Conservation (phyloP, 2,888 invertebrate species). For the Halictus quadricinctus region DNA sequence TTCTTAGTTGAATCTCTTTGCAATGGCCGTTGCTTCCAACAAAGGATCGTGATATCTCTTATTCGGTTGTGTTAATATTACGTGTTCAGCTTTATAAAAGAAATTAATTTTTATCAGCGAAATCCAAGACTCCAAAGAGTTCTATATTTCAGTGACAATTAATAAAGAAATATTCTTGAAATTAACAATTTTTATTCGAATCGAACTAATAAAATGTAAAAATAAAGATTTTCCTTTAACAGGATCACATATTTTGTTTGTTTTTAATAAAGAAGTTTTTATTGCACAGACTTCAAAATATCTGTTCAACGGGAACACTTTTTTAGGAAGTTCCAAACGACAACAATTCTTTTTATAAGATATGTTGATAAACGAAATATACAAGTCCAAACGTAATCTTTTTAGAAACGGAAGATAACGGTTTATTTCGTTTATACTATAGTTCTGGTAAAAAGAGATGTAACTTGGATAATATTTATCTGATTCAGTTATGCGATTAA, state of each 20-base stretch:
- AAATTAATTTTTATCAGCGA: not conserved
- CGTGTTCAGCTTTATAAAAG: not conserved
- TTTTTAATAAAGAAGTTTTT: not conserved
- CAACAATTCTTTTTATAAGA: not conserved
- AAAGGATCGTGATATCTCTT: not conserved
- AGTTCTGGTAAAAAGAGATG: not conserved
- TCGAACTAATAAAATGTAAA: too few species aligned
- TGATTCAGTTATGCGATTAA: not conserved
- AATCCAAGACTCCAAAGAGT: not conserved
- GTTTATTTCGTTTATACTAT: not conserved
- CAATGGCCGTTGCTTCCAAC: not conserved
- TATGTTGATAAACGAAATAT: not conserved
- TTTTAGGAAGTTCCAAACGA: not conserved
- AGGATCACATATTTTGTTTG: not conserved
- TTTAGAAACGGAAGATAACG: not conserved
- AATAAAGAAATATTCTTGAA: not conserved
- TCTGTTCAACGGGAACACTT: not conserved
- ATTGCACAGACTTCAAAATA: not conserved
- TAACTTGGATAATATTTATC: not conserved
- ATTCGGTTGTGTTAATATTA: not conserved
- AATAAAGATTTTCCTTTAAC: not conserved
- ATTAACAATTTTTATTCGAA: not conserved
- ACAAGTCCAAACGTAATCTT: not conserved
- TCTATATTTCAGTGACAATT: not conserved
- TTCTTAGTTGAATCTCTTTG: conserved; percentile 5